Percentiles rank a stretch among this genome's conserved stretches.
phyloP scores from a whole-genome alignment of 2,113 vertebrate genomes.

The Mirza zaza region DNA sequence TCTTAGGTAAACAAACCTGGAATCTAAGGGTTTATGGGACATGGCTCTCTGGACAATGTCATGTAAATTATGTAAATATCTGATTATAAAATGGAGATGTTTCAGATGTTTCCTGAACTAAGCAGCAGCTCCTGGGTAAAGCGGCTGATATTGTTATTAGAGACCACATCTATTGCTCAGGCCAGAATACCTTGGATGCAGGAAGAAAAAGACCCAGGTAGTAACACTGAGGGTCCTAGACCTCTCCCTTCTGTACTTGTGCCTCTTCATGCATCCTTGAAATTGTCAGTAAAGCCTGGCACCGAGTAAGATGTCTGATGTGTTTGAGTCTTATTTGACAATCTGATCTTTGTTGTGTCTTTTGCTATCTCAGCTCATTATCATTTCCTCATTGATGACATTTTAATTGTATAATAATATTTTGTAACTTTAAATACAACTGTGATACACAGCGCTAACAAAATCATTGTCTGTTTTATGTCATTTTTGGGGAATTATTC shows the following conservation, averaged over 20 bases:
- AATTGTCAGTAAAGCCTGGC: neutral
- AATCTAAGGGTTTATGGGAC: slow-evolving; percentile 39
- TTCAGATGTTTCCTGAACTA: slow-evolving; percentile 45
- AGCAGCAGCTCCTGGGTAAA: neutral
- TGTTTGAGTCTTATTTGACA: neutral
- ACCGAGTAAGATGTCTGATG: neutral
- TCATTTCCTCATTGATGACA: neutral
- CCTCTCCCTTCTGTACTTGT: neutral
- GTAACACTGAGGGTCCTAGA: neutral
- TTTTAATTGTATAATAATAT: slow-evolving; percentile 27
- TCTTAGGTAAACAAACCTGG: slow-evolving; percentile 59
- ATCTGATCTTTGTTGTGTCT: neutral
- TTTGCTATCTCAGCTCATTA: slow-evolving; percentile 7
- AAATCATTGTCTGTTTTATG: neutral
- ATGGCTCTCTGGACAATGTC: slow-evolving; percentile 52
- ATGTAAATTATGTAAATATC: slow-evolving; percentile 45
- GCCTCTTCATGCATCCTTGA: neutral
- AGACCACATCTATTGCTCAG: neutral
- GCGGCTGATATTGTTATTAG: neutral
- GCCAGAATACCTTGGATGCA: neutral
- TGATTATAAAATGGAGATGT: slow-evolving; percentile 51
- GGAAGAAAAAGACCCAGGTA: neutral
- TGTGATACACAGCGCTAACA: neutral
- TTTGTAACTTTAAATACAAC: neutral
- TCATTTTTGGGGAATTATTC: neutral